Evolutionary conservation across 2,113 vertebrate species (phyloP).

Genomic region (Alectura lathami): DNA sequence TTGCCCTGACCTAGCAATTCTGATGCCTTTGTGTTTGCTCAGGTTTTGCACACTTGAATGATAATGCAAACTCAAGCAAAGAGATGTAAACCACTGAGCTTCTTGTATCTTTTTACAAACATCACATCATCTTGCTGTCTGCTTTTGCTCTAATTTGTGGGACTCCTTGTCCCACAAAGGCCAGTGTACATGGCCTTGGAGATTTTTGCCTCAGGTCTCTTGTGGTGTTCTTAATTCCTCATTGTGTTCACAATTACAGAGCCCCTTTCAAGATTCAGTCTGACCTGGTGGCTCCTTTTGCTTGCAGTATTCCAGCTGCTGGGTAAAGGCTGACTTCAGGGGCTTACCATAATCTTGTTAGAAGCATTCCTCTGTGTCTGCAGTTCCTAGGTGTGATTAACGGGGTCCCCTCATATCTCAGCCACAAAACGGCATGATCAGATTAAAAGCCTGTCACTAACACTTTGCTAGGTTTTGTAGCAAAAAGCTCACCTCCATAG

Average conservation of each 20-base stretch:
- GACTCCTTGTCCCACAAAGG: not conserved
- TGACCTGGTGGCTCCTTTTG: not conserved
- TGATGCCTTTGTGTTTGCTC: not conserved
- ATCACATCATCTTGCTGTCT: not conserved
- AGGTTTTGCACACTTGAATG: not conserved
- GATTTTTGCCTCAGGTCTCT: slow-evolving; percentile 33
- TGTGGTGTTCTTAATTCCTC: not conserved
- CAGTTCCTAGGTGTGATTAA: not conserved
- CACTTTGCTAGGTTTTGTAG: not conserved
- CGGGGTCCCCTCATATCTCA: not conserved
- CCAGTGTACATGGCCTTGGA: not conserved
- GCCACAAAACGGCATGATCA: not conserved
- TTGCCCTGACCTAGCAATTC: not conserved
- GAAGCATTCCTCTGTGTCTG: not conserved
- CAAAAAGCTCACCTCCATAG: not conserved
- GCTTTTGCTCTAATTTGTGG: not conserved
- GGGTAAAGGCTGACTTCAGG: not conserved
- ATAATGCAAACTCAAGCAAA: not conserved
- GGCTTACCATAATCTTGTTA: fast-evolving
- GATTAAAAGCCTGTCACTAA: not conserved
- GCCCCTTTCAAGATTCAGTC: not conserved
- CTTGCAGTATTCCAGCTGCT: not conserved
- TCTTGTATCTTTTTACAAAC: not conserved
- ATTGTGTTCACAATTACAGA: not conserved
- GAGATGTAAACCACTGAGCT: not conserved